These are phyloP conservation scores for Xanthia icteritia DNA, from an alignment of 2,888 invertebrate genomes.

Conservation along the genomic window DNA sequence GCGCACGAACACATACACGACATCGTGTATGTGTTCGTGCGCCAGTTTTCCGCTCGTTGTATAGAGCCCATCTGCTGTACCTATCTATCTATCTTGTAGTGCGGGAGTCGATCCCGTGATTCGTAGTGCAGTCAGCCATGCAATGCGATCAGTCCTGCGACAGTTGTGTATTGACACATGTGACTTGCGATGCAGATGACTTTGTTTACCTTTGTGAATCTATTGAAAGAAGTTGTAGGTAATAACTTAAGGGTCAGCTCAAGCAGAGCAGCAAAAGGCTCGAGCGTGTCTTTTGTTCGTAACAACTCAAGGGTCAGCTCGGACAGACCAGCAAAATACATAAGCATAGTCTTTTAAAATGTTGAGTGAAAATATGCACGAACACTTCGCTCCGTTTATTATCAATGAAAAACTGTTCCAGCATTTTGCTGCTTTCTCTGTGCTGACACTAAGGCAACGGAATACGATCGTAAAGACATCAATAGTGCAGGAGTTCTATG, in stretches of 20 bases:
- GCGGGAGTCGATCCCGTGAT: background rate
- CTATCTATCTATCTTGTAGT: background rate
- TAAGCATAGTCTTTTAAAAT: no score
- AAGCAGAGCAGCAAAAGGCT: background rate
- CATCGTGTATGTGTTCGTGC: background rate
- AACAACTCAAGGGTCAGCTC: no score
- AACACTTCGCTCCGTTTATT: background rate
- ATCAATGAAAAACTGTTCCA: background rate
- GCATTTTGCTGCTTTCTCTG: background rate
- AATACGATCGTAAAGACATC: background rate
- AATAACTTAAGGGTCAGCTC: background rate
- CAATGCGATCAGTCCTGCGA: slow-evolving; percentile 26
- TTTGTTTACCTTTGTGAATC: slow-evolving; percentile 26
- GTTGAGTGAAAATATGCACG: no score
- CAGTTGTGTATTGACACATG: slow-evolving; percentile 13
- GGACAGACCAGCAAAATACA: no score
- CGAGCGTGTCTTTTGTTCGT: background rate
- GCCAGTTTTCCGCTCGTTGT: background rate
- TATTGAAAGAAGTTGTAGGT: background rate
- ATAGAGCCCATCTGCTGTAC: background rate
- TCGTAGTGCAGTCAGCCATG: slow-evolving; percentile 5
- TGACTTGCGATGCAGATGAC: slow-evolving; percentile 23
- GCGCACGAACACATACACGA: no score
- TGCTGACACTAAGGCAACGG: background rate
- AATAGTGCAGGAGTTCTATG: slow-evolving; percentile 2